These are phyloP conservation scores for Aphrocallistes beatrix DNA, from an alignment of 37 sponge, comb jelly and placozoan species.

Conservation along the genomic window DNA sequence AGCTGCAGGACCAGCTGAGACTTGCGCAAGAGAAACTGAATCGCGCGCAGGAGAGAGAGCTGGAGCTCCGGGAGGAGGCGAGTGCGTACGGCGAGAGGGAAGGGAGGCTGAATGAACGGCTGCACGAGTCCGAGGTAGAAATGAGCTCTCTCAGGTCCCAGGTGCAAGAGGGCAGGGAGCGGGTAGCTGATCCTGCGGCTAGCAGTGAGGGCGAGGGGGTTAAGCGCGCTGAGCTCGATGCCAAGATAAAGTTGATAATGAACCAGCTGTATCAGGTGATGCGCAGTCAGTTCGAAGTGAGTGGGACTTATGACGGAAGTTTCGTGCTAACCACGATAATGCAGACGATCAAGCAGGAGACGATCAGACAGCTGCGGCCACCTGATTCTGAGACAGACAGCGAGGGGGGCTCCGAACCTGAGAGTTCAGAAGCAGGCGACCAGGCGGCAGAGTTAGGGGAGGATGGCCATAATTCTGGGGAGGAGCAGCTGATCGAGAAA, in stretches of 20 bases:
- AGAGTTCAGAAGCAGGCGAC: background rate
- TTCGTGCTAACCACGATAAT: background rate
- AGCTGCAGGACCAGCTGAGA: background rate
- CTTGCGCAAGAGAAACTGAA: background rate
- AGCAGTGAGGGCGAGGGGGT: background rate
- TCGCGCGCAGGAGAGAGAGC: background rate
- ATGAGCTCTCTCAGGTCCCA: background rate
- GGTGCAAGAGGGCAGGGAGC: background rate
- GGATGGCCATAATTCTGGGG: background rate
- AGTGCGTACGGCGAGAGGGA: background rate
- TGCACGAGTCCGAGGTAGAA: background rate
- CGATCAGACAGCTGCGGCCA: background rate
- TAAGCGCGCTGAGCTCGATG: conserved; percentile 21
- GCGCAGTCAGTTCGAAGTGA: conserved; percentile 32
- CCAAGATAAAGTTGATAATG: conserved; percentile 75
- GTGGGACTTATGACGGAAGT: background rate
- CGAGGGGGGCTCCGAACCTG: background rate
- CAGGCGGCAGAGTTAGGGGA: background rate
- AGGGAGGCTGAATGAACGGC: background rate
- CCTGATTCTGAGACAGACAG: background rate
- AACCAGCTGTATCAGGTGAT: conserved; percentile 57
- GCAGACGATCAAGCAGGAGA: conserved; percentile 9
- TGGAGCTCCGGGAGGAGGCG: background rate
- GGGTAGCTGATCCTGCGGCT: background rate
- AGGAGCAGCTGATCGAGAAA: no score